A percentile compares a stretch with the other conserved stretches of the same genome.
Conservation (phyloP, 1,140 invertebrate species). For the Glossosoma conforme region DNA sequence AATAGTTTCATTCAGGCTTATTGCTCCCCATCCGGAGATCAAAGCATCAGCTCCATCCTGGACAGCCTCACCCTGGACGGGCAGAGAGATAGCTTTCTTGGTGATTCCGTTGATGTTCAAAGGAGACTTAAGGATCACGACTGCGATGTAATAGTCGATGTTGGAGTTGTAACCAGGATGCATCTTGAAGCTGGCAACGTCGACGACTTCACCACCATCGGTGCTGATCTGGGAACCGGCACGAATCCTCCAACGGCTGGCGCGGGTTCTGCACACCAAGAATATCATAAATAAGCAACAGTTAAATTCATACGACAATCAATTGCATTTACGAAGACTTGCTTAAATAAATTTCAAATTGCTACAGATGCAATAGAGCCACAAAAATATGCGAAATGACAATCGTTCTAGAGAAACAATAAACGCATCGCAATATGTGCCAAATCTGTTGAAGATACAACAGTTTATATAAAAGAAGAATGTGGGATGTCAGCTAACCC, state of each 20-base stretch:
- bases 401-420: too few species aligned
- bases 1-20: neutral
- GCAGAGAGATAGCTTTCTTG: conserved; percentile 9
- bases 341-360: too few species aligned
- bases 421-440: too few species aligned
- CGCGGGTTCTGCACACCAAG: conserved; percentile 4
- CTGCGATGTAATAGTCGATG: conserved; percentile 16
- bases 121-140: conserved; percentile 8
- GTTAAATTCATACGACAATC: too few species aligned
- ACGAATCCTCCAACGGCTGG: conserved; percentile 17
- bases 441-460: too few species aligned
- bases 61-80: conserved; percentile 26
- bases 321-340: too few species aligned
- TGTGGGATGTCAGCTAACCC: too few species aligned
- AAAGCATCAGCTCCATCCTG: conserved; percentile 29
- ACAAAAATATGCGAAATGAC: too few species aligned
- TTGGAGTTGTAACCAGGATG: conserved; percentile 10
- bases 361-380: too few species aligned
- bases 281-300: too few species aligned
- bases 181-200: conserved; percentile 4
- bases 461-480: too few species aligned
- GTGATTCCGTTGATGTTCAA: conserved; percentile 9
- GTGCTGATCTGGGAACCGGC: conserved; percentile 13
- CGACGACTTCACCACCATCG: conserved; percentile 13
- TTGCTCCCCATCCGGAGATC: conserved; percentile 43